These are phyloP conservation scores for Dinocampus coccinellae DNA, from an alignment of 2,888 invertebrate genomes.

Conservation along the genomic window DNA sequence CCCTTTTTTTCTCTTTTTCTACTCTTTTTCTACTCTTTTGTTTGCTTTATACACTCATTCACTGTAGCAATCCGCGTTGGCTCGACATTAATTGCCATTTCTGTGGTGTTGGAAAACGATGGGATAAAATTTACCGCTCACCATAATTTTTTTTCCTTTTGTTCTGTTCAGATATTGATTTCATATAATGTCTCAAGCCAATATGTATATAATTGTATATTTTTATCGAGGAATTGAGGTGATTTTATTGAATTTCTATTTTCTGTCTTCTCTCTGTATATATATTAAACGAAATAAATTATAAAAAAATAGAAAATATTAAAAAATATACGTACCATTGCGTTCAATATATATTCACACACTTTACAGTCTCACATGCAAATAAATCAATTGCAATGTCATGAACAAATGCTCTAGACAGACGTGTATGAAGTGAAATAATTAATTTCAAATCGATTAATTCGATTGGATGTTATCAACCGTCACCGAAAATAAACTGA, in stretches of 20 bases:
- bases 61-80: neutral
- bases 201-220: neutral
- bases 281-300: neutral
- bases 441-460: constrained; percentile 51
- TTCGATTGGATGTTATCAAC: constrained; percentile 21
- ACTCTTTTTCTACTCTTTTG: neutral
- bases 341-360: neutral
- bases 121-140: neutral
- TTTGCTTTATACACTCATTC: neutral
- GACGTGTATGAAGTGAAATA: constrained; percentile 37
- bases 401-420: constrained; percentile 38
- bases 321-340: neutral
- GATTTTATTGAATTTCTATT: neutral
- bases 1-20: neutral
- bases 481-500: neutral
- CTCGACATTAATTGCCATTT: constrained; percentile 2
- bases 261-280: neutral
- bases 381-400: constrained; percentile 45
- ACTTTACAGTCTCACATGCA: neutral
- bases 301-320: neutral
- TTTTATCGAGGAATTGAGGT: neutral
- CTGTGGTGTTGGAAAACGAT: neutral
- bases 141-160: neutral
- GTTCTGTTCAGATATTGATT: neutral
- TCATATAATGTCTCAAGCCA: neutral